Evolutionary conservation across 2,888 invertebrate species (phyloP).

Genomic region (Pedicia rivosa): DNA sequence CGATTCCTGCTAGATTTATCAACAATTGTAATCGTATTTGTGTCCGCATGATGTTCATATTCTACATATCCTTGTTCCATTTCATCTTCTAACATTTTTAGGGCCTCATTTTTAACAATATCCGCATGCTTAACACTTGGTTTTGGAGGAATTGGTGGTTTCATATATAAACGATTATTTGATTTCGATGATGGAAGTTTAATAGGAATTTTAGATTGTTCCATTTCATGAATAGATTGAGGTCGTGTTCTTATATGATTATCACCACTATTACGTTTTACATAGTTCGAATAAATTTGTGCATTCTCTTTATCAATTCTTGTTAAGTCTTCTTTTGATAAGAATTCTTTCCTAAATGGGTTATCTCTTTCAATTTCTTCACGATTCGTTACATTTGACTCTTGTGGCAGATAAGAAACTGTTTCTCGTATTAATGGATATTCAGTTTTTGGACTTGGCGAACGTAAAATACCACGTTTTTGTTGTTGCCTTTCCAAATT

Average conservation of each 20-base stretch:
- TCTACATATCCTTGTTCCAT: slow-evolving; percentile 28
- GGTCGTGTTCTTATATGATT: not conserved
- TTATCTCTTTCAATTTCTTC: slow-evolving; percentile 30
- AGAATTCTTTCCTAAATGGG: slow-evolving; percentile 27
- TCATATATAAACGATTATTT: not conserved
- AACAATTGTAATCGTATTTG: slow-evolving; percentile 24
- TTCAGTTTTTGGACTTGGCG: slow-evolving; percentile 18
- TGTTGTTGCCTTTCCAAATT: not conserved
- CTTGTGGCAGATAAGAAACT: slow-evolving; percentile 13
- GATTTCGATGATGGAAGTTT: slow-evolving; percentile 11
- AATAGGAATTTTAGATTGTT: slow-evolving; percentile 8
- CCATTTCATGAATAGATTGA: not conserved
- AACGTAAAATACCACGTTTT: slow-evolving; percentile 22
- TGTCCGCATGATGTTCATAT: slow-evolving; percentile 26
- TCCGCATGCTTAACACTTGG: slow-evolving; percentile 25
- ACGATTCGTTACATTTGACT: too few relatives aligned
- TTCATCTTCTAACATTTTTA: slow-evolving; percentile 26
- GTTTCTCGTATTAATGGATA: slow-evolving; percentile 11
- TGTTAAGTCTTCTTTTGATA: slow-evolving; percentile 13
- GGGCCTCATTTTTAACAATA: slow-evolving; percentile 23
- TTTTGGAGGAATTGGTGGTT: slow-evolving; percentile 22
- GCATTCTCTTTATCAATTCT: not conserved
- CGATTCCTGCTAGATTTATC: slow-evolving; percentile 13
- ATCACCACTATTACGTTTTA: too few relatives aligned
- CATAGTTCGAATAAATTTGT: not conserved